These are phyloP conservation scores for Megamerina dolium DNA, from an alignment of 2,888 invertebrate genomes.

Conservation along the genomic window DNA sequence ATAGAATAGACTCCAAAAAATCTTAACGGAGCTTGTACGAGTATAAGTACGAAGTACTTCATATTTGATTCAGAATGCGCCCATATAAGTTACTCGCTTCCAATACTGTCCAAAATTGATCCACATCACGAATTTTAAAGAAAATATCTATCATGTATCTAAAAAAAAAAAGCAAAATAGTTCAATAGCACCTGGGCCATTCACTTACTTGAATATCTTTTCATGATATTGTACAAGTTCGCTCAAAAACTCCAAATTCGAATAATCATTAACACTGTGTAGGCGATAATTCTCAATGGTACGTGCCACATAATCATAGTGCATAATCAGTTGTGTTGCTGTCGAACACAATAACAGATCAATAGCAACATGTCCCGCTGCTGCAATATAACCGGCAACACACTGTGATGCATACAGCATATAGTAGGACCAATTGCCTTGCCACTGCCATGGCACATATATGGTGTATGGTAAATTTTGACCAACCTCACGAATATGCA, in stretches of 20 bases:
- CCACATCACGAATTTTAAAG: too few species aligned
- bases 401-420: conserved; percentile 22
- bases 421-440: conserved; percentile 22
- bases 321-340: conserved; percentile 34
- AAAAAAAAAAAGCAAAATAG: too few species aligned
- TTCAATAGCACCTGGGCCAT: too few species aligned
- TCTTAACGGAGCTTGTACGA: too few species aligned
- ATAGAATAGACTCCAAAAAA: too few species aligned
- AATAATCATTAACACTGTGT: conserved; percentile 10
- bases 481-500: conserved; percentile 19
- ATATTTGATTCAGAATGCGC: too few species aligned
- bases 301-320: conserved; percentile 28
- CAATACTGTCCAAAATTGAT: too few species aligned
- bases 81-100: too few species aligned
- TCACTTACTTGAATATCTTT: conserved; percentile 18
- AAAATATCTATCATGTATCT: conserved; percentile 16
- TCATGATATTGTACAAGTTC: conserved; percentile 20
- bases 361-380: conserved; percentile 26
- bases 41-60: too few species aligned
- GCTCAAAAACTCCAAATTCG: conserved; percentile 15
- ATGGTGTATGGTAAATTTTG: conserved; percentile 28
- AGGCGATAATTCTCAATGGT: conserved; percentile 13
- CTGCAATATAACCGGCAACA: conserved; percentile 24
- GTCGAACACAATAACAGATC: conserved; percentile 32
- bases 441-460: conserved; percentile 29